These are phyloP conservation scores for Chironomus striatipennis DNA, from an alignment of 1,140 invertebrate genomes.

Conservation along the genomic window DNA sequence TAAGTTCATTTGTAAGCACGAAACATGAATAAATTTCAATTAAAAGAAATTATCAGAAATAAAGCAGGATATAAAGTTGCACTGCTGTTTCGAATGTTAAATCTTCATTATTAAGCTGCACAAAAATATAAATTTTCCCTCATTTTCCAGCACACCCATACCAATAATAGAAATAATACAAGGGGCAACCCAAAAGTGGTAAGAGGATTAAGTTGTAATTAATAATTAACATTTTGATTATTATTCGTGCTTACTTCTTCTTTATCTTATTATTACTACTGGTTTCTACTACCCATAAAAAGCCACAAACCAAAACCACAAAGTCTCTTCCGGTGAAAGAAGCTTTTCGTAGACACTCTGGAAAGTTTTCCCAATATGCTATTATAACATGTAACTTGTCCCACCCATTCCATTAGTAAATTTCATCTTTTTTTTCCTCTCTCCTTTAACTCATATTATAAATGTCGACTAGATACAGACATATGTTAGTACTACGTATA, in stretches of 20 bases:
- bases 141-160: too few relatives aligned
- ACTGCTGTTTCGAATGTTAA: not conserved
- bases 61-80: not conserved
- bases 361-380: not conserved
- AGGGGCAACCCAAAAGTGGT: not conserved
- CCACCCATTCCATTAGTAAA: too few relatives aligned
- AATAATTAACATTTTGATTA: slow-evolving; percentile 23
- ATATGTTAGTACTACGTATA: too few relatives aligned
- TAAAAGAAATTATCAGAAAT: not conserved
- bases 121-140: too few relatives aligned
- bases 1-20: too few relatives aligned
- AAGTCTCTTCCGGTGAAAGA: slow-evolving; percentile 5
- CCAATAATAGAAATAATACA: not conserved
- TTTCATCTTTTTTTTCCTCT: too few relatives aligned
- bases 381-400: slow-evolving; percentile 1
- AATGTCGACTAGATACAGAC: too few relatives aligned
- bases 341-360: not conserved
- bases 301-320: not conserved
- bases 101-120: not conserved
- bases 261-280: not conserved
- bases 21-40: not conserved
- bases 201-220: slow-evolving; percentile 22
- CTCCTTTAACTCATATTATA: too few relatives aligned
- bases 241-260: slow-evolving; percentile 2
- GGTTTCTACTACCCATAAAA: not conserved